Base-by-base conservation (phyloP, 2,888 invertebrate species). In the Heliconius ismenius region DNA sequence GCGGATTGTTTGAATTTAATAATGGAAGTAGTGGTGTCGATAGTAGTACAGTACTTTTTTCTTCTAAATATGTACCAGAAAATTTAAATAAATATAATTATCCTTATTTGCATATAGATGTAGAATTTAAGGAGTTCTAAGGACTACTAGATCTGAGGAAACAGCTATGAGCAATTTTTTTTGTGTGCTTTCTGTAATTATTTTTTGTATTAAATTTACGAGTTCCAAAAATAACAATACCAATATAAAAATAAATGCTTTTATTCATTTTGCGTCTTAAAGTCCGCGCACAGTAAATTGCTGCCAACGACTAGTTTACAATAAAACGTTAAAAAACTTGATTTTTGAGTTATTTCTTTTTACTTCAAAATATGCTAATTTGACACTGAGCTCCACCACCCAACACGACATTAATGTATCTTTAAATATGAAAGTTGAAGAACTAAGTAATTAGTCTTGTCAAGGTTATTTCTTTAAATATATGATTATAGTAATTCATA, bases 401-500 rank as follows among this genome's bases (percentile, higher is more conserved):
- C 24, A 26, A 62, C 62, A 62, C 62, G 62, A 62, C 26, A 18
- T 62, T n/a, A 26, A 62, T 62, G 26, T 26, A 62, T 62, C 62
- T 62, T 62, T 62, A 62, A 62, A 62, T 62, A 62, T 62, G 62
- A 62, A 62, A 62, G 62, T 62, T 62, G 62, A 26, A 62, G 26
- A 28, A 62, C 15, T 62, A 58, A 58, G 18, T 7, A 62, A 62
- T 62, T 26, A 18, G 60, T 60, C 62, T 62, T 26, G 26, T 26
- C 26, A 26, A 62, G 26, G 7, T 62, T 26, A 62, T 62, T 62
- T 15, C 6, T 26, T 62, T 26, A 62, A 24, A 62, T 28, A 62
- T 13, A 62, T 28, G 62, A 26, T 62, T 62, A 26, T 62, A 58
- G 21, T 9, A 49, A 49, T 21, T 49, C 43, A 49, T 49, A 49